These are phyloP conservation scores for Drosophila nigrodunni DNA, from an alignment of 1,140 invertebrate species.

Conservation along the genomic window DNA sequence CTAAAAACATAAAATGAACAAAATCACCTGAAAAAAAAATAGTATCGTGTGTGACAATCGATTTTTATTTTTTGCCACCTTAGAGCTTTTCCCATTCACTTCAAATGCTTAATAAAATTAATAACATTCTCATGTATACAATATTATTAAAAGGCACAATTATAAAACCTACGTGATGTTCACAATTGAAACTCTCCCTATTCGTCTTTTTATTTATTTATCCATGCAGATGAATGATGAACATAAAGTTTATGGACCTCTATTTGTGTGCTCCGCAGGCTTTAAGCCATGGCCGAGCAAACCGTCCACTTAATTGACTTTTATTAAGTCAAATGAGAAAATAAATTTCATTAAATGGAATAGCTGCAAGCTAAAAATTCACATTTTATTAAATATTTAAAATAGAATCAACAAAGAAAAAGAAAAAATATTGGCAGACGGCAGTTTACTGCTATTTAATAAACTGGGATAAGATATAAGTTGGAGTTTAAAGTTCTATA, in stretches of 20 bases:
- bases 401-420: background rate
- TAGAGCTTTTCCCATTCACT: background rate
- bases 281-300: slow-evolving; percentile 3
- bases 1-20: slow-evolving; percentile 11
- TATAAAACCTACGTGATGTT: background rate
- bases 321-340: slow-evolving; percentile 14
- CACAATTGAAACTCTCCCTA: background rate
- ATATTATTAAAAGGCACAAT: background rate
- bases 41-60: slow-evolving; percentile 24
- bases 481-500: no score
- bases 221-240: background rate
- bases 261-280: slow-evolving; percentile 12
- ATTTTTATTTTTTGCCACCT: slow-evolving; percentile 19
- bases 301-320: slow-evolving; percentile 39
- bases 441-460: background rate
- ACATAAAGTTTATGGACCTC: slow-evolving; percentile 6
- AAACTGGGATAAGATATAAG: background rate
- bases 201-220: background rate
- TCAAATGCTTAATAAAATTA: slow-evolving; percentile 19
- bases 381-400: slow-evolving; percentile 25
- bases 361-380: slow-evolving; percentile 40
- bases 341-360: slow-evolving; percentile 45
- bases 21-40: background rate
- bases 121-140: background rate
- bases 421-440: no score